Evolutionary conservation across 2,797 vertebrate species (phyloP).

Genomic region (Silurus aristotelis): DNA sequence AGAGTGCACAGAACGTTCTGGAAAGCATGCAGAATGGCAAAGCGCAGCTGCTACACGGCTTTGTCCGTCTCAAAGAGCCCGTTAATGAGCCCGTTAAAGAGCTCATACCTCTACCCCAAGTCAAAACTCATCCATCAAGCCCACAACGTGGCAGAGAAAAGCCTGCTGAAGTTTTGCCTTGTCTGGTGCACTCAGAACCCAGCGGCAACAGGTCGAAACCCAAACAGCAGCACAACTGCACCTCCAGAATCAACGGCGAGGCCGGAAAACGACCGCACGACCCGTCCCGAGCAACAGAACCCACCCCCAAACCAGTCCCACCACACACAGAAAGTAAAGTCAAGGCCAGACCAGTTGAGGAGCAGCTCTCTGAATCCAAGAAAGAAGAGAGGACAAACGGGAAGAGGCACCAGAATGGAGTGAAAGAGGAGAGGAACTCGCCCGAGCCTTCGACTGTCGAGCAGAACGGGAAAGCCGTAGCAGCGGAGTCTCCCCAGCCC

Average conservation of each 20-base stretch:
- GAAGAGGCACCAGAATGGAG: constrained; percentile 80
- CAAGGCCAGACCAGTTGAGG: constrained; percentile 59
- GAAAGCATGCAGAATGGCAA: constrained; percentile 79
- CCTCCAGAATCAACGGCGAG: constrained; percentile 68
- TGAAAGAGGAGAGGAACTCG: constrained; percentile 78
- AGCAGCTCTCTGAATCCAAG: constrained; percentile 68
- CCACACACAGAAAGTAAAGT: constrained; percentile 67
- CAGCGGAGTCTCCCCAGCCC: constrained; percentile 86
- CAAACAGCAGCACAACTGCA: constrained; percentile 69
- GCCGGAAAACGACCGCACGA: constrained; percentile 47
- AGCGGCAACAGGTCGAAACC: constrained; percentile 75
- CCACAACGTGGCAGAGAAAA: constrained; percentile 76
- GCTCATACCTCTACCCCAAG: constrained; percentile 57
- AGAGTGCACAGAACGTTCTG: constrained; percentile 75
- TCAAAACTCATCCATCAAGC: constrained; percentile 56
- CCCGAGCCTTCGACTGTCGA: constrained; percentile 71
- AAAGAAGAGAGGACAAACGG: constrained; percentile 82
- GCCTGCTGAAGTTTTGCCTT: constrained; percentile 71
- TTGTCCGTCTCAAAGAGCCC: constrained; percentile 61
- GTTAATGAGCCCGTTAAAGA: constrained; percentile 51
- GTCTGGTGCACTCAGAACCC: constrained; percentile 76
- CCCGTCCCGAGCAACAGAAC: constrained; percentile 71
- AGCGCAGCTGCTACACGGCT: constrained; percentile 70
- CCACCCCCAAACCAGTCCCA: constrained; percentile 62
- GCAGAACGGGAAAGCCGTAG: constrained; percentile 76